These are phyloP conservation scores for Drosophila neonasuta DNA, from an alignment of 2,888 invertebrate genomes.

Conservation along the genomic window DNA sequence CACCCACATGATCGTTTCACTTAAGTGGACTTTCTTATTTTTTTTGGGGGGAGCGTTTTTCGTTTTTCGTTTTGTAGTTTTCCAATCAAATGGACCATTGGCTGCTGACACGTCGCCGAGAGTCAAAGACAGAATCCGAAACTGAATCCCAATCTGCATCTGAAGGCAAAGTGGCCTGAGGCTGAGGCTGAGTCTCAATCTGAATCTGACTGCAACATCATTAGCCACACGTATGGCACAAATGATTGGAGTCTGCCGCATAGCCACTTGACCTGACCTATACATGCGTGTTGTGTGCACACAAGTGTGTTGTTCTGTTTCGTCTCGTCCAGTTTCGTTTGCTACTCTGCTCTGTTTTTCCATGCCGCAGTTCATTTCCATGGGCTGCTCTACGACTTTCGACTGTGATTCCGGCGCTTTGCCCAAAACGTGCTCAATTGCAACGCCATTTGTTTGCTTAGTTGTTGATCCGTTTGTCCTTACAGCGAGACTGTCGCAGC, in stretches of 20 bases:
- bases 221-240: conserved; percentile 62
- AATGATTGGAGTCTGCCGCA: conserved; percentile 42
- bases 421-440: conserved; percentile 79
- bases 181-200: conserved; percentile 16
- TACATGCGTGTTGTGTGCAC: not conserved
- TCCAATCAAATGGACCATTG: conserved; percentile 54
- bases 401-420: conserved; percentile 54
- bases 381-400: conserved; percentile 48
- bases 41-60: not conserved
- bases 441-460: conserved; percentile 78
- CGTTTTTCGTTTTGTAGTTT: conserved; percentile 17
- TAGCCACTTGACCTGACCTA: conserved; percentile 32
- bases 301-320: conserved; percentile 15
- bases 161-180: conserved; percentile 8
- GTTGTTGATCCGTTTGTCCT: conserved; percentile 66
- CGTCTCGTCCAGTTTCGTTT: conserved; percentile 6
- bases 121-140: conserved; percentile 25
- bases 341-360: conserved; percentile 30
- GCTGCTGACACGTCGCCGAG: conserved; percentile 40
- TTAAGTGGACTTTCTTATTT: conserved; percentile 33
- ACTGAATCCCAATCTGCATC: conserved; percentile 3
- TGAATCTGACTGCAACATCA: conserved; percentile 52
- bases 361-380: conserved; percentile 73
- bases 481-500: not conserved
- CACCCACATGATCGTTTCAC: conserved; percentile 31